These are phyloP conservation scores for Sebastes vulpes DNA, from an alignment of 2,797 vertebrate genomes.

Conservation along the genomic window DNA sequence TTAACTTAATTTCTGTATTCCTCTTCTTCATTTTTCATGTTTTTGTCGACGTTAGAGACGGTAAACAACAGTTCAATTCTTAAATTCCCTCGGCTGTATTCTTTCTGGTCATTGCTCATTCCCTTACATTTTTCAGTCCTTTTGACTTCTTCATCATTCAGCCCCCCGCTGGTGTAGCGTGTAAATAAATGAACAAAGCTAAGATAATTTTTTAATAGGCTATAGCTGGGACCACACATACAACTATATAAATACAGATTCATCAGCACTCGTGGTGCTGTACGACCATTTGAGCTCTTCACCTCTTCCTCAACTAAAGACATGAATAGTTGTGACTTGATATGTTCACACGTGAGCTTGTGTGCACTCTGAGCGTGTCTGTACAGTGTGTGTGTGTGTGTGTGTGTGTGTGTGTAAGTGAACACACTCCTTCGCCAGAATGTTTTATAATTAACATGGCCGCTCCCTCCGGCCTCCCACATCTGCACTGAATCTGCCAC, in stretches of 20 bases:
- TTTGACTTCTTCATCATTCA: background rate
- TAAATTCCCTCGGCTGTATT: background rate
- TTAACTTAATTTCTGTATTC: background rate
- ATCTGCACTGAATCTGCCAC: constrained; percentile 58
- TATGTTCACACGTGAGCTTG: background rate
- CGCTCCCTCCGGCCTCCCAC: constrained; percentile 26
- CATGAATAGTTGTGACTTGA: background rate
- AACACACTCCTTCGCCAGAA: background rate
- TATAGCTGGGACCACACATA: background rate
- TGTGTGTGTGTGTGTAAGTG: background rate
- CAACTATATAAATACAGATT: background rate
- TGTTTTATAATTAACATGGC: constrained; percentile 52
- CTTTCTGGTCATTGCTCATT: background rate
- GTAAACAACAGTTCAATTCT: background rate
- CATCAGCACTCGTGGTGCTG: background rate
- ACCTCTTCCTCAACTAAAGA: background rate
- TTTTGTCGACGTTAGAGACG: background rate
- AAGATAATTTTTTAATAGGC: background rate
- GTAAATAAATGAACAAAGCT: background rate
- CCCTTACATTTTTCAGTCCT: background rate
- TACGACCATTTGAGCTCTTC: background rate
- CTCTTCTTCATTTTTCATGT: background rate
- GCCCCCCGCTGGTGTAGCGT: background rate
- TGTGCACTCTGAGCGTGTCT: background rate
- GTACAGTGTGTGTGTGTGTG: too few relatives aligned